Evolutionary conservation across 2,797 vertebrate genomes (phyloP).

Genomic region (Girardinus metallicus): DNA sequence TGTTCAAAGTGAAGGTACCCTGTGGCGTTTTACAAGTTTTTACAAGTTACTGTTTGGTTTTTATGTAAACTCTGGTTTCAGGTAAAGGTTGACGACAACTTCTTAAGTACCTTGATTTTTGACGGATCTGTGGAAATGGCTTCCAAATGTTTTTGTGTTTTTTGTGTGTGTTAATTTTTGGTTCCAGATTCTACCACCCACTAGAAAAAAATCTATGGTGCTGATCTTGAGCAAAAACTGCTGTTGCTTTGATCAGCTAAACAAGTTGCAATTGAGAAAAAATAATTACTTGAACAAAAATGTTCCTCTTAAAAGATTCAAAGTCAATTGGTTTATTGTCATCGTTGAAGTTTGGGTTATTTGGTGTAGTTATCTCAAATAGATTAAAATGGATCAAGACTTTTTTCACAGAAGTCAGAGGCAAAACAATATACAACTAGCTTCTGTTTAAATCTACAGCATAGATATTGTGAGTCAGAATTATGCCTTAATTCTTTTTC

Average conservation of each 20-base stretch:
- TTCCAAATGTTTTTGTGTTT: background rate
- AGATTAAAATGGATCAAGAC: no score
- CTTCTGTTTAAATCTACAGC: background rate
- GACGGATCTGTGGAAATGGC: background rate
- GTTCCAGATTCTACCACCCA: background rate
- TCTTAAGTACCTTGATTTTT: background rate
- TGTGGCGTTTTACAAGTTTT: background rate
- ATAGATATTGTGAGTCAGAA: background rate
- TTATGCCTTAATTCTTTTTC: background rate
- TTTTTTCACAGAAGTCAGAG: no score
- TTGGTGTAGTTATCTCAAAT: background rate
- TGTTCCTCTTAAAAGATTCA: background rate
- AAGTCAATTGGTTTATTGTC: background rate
- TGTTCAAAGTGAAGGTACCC: background rate
- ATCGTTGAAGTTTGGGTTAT: background rate
- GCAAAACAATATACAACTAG: no score
- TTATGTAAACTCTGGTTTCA: background rate
- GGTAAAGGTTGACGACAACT: background rate
- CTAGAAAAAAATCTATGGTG: background rate
- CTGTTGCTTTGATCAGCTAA: background rate
- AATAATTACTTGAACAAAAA: background rate
- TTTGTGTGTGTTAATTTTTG: background rate
- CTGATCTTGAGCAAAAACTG: background rate
- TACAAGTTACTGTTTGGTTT: background rate
- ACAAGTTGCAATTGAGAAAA: background rate